A percentile compares a stretch with the other conserved stretches of the same genome.
These are phyloP conservation scores for Poecilus cupreus DNA, from an alignment of 2,888 invertebrate genomes.

Conservation along the genomic window DNA sequence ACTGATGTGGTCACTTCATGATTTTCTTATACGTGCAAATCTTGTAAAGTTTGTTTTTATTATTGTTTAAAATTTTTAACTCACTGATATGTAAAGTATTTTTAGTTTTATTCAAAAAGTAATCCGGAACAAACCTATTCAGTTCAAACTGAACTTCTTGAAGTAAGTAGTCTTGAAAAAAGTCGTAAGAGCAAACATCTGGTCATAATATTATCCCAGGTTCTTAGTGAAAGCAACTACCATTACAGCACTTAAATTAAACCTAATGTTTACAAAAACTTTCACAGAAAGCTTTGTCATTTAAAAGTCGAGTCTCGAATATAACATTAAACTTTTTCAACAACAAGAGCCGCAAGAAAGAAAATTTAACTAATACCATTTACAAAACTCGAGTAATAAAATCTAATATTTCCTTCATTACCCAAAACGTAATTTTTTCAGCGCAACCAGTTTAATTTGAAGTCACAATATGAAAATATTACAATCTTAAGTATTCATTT, in stretches of 20 bases:
- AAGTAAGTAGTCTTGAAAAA: neutral
- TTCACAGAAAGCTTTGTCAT: neutral
- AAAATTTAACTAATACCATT: neutral
- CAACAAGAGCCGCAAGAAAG: neutral
- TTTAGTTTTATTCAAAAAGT: too few species aligned
- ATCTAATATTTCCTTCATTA: neutral
- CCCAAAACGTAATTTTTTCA: neutral
- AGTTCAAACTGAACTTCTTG: neutral
- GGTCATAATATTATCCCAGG: slow-evolving; percentile 13
- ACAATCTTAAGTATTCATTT: neutral
- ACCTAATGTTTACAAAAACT: neutral
- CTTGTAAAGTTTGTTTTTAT: too few species aligned
- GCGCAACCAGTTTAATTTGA: neutral
- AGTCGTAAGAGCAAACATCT: slow-evolving; percentile 1
- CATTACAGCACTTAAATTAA: slow-evolving; percentile 21
- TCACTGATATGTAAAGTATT: too few species aligned
- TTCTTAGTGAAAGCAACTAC: neutral
- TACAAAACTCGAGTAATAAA: neutral
- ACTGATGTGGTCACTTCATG: too few species aligned
- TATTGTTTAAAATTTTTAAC: too few species aligned
- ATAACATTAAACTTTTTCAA: neutral
- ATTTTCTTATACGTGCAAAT: too few species aligned
- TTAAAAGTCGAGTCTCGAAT: neutral
- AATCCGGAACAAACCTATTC: neutral
- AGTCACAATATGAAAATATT: neutral